phyloP scores from a whole-genome alignment of 2,888 invertebrate species.

The Rhorus exstirpatorius region DNA sequence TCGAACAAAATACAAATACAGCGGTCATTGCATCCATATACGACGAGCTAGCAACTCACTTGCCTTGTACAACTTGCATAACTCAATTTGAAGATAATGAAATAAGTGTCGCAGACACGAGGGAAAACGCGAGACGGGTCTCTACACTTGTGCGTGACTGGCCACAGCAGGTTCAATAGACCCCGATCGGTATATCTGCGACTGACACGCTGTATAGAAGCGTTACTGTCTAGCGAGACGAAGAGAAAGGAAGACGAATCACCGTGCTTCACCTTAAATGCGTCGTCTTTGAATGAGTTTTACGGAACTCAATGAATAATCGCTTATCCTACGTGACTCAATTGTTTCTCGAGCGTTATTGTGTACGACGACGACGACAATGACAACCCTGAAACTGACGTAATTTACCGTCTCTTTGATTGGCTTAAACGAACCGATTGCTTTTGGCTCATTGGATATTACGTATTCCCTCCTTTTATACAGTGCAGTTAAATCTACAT shows the following conservation, averaged over 20 bases:
- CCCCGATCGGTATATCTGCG: conserved; percentile 41
- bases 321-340: conserved; percentile 37
- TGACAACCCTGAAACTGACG: conserved; percentile 32
- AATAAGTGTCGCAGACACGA: conserved; percentile 75
- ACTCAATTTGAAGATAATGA: conserved; percentile 78
- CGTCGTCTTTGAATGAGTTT: conserved; percentile 37
- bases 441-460: conserved; percentile 1
- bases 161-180: conserved; percentile 60
- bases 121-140: conserved; percentile 18
- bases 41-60: conserved; percentile 40
- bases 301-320: conserved; percentile 46
- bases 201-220: conserved; percentile 33
- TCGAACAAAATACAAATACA: no score
- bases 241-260: conserved; percentile 41
- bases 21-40: conserved; percentile 1
- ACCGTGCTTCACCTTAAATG: conserved; percentile 29
- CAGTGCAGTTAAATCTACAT: no score
- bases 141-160: conserved; percentile 51
- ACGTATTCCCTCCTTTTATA: conserved; percentile 12
- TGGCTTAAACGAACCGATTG: conserved; percentile 19
- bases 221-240: neutral
- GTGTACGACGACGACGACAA: conserved; percentile 42
- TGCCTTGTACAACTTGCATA: conserved; percentile 72
- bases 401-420: conserved; percentile 35
- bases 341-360: conserved; percentile 52